Percentiles rank a stretch among this genome's conserved stretches.
Evolutionary conservation across 2,888 invertebrate genomes (phyloP).

Genomic region (Pachydiplax longipennis): DNA sequence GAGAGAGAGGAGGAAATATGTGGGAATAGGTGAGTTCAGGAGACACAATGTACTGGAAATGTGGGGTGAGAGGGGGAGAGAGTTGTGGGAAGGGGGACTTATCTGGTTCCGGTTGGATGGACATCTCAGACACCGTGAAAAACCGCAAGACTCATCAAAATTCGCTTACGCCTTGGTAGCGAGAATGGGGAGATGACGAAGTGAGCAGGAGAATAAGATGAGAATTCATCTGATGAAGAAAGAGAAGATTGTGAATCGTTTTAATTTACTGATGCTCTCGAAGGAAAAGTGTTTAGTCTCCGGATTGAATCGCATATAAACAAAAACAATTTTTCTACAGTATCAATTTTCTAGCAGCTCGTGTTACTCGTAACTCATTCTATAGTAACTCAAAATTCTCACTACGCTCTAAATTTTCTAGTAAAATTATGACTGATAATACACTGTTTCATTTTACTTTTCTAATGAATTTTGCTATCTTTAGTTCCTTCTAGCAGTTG

Average conservation of each 20-base stretch:
- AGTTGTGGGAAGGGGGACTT: background rate
- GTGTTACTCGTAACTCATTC: too few species aligned
- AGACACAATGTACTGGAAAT: background rate
- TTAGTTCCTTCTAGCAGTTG: too few species aligned
- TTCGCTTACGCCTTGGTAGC: slow-evolving; percentile 37
- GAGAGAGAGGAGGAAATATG: background rate
- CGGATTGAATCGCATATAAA: background rate
- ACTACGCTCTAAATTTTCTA: too few species aligned
- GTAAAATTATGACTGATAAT: too few species aligned
- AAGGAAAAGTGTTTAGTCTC: background rate
- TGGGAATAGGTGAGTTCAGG: background rate
- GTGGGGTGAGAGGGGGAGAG: background rate
- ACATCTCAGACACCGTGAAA: slow-evolving; percentile 34
- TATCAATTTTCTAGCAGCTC: too few species aligned
- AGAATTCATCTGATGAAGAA: background rate
- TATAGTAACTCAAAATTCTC: too few species aligned
- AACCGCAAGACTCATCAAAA: slow-evolving; percentile 44
- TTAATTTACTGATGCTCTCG: background rate
- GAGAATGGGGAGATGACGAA: background rate
- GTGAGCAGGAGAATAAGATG: background rate
- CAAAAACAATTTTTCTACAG: too few species aligned
- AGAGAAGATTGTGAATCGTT: background rate
- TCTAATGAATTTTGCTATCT: too few species aligned
- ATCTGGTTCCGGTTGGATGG: slow-evolving; percentile 38
- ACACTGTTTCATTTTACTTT: too few species aligned